Base-by-base conservation (phyloP, 2,113 vertebrate species). In the Esox niger region DNA sequence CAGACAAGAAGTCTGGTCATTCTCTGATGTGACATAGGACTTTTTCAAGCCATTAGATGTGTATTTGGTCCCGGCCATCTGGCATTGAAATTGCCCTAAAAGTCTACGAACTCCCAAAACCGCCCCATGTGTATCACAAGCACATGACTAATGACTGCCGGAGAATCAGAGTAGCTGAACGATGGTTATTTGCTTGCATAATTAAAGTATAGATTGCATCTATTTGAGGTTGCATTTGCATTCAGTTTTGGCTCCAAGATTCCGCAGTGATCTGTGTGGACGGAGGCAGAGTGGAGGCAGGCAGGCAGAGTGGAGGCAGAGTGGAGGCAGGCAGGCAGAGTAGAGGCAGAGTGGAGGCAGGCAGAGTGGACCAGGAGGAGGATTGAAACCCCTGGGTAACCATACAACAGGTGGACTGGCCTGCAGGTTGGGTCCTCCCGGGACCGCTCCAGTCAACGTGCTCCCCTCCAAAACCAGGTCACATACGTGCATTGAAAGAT, bases 141-240 rank as follows among this genome's bases (percentile, higher is more conserved):
- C 83, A 78, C 75, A 80, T 75, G 71, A 76, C 75, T 73, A 65
- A 81, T 79, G 73, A 74, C 81, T 69, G 65, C 73, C 77, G 2
- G 30, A 3, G 23, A 69, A 82, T 85, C 81, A 84, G 77, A 78
- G 76, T 80, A 79, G 79, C 79, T 80, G 81, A 87, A 81, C 63
- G 57, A 64, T 77, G 75, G 80, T 78, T 84, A 68, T 86, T 84
- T 82, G 79, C 82, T 82, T 80, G 80, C 79, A 87, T 87, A 90
- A 87, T 88, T 84, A 87, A 86, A 61, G n/a, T n/a, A n/a, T n/a
- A n/a, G 71, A 77, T 62, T 81, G 80, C 87, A 85, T 88, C 82
- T 87, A 85, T 82, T 88, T 81, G 66, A 17, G 65, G 74, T 77
- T 72, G 78, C 73, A 57, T 43, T 6, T 49, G 79, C 69, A 79